A percentile compares a stretch with the other conserved stretches of the same genome.
Conservation (phyloP, 1,140 invertebrate species). For the Cataglyphis hispanica region DNA sequence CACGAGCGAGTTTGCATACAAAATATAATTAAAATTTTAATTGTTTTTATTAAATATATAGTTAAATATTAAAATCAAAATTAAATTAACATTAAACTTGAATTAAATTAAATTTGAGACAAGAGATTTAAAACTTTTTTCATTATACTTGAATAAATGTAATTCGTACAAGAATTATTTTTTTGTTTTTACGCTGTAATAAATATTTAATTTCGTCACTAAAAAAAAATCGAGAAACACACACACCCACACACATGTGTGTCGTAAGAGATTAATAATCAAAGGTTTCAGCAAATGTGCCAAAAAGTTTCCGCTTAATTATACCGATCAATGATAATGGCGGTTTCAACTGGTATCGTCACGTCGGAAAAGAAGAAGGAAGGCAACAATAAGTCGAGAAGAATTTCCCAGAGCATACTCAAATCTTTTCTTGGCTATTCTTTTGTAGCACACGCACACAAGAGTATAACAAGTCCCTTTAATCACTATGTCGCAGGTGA, state of each 20-base stretch:
- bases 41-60: neutral
- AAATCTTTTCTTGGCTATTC: conserved; percentile 60
- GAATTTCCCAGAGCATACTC: conserved; percentile 53
- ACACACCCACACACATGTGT: no score
- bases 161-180: no score
- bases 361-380: neutral
- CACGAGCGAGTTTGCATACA: neutral
- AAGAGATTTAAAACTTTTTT: no score
- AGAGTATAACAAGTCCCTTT: conserved; percentile 26
- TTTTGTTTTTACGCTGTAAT: neutral
- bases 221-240: neutral
- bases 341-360: conserved; percentile 10
- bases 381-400: neutral
- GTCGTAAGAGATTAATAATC: conserved; percentile 14
- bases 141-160: no score
- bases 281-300: conserved; percentile 55
- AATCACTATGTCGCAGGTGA: conserved; percentile 9
- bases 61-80: neutral
- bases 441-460: conserved; percentile 45
- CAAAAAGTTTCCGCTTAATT: conserved; percentile 60
- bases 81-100: neutral
- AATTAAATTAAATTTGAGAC: no score
- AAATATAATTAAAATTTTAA: neutral
- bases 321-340: conserved; percentile 50
- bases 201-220: neutral